Conservation (phyloP, 2,888 invertebrate genomes). For the Autographa pulchrina region DNA sequence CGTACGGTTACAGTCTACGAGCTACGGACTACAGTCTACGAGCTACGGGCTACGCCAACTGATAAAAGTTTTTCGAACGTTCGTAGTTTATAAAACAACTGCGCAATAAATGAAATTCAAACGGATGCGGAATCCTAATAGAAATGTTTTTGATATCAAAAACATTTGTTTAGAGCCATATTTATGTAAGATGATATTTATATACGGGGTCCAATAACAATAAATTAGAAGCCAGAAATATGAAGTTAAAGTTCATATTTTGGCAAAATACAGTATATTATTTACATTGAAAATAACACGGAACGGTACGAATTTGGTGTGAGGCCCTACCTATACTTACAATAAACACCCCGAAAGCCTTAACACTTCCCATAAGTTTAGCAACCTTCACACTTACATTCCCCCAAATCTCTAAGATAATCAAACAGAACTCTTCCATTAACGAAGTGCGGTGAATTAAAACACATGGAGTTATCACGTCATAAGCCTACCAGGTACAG, state of each 20-base stretch:
- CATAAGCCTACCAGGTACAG: constrained; percentile 12
- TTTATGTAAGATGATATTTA: not conserved
- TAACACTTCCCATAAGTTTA: not conserved
- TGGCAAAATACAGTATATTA: no score
- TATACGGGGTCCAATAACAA: no score
- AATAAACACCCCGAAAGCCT: not conserved
- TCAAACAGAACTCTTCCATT: constrained; percentile 54
- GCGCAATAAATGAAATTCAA: constrained; percentile 20
- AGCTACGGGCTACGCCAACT: constrained; percentile 14
- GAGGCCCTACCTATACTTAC: not conserved
- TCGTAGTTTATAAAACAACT: constrained; percentile 24
- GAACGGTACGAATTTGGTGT: not conserved
- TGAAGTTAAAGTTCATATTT: no score
- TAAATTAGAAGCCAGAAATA: no score
- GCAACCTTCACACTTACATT: constrained; percentile 15
- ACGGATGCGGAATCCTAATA: constrained; percentile 6
- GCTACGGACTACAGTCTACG: constrained; percentile 15
- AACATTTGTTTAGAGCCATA: not conserved
- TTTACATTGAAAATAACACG: no score
- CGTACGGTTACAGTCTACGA: constrained; percentile 26
- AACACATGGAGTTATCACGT: constrained; percentile 33
- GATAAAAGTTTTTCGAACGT: constrained; percentile 7
- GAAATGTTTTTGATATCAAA: not conserved
- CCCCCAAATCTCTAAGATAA: constrained; percentile 37
- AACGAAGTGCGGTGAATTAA: constrained; percentile 42